Conservation (phyloP, 2,113 vertebrate genomes). For the Forbesichthys papilliferus region DNA sequence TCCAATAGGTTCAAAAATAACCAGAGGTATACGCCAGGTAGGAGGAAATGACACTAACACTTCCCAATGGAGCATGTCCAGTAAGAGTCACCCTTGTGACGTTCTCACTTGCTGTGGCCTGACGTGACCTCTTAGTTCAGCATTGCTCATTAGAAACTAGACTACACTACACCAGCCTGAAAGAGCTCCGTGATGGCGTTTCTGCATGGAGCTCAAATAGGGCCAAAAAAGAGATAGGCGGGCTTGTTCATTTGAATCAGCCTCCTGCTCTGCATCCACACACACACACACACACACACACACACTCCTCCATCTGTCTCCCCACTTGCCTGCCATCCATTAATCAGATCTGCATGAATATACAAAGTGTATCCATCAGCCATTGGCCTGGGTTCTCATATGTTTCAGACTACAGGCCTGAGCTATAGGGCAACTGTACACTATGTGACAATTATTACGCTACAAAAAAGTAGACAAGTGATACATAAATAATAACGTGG, state of each 20-base stretch:
- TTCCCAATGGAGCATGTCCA: too few relatives aligned
- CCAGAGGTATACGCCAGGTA: too few relatives aligned
- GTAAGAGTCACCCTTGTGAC: too few relatives aligned
- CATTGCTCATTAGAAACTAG: not conserved
- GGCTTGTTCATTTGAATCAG: not conserved
- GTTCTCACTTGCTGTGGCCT: too few relatives aligned
- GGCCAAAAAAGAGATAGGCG: not conserved
- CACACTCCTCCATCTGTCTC: slow-evolving; percentile 49
- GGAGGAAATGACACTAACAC: too few relatives aligned
- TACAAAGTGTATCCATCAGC: not conserved
- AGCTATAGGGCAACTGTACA: not conserved
- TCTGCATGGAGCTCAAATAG: not conserved
- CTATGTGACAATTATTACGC: not conserved
- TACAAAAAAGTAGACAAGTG: not conserved
- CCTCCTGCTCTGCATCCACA: not conserved
- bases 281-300: slow-evolving; percentile 2
- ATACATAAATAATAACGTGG: slow-evolving; percentile 14
- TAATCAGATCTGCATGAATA: slow-evolving; percentile 42
- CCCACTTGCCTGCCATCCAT: slow-evolving; percentile 56
- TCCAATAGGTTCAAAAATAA: too few relatives aligned
- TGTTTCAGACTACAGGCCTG: too few relatives aligned
- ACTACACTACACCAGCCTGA: not conserved
- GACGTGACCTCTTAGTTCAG: not conserved
- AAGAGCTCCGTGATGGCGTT: not conserved
- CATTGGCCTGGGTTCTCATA: not conserved